Conservation (phyloP, 2,113 vertebrate species). For the Gymnocephalus cernua region DNA sequence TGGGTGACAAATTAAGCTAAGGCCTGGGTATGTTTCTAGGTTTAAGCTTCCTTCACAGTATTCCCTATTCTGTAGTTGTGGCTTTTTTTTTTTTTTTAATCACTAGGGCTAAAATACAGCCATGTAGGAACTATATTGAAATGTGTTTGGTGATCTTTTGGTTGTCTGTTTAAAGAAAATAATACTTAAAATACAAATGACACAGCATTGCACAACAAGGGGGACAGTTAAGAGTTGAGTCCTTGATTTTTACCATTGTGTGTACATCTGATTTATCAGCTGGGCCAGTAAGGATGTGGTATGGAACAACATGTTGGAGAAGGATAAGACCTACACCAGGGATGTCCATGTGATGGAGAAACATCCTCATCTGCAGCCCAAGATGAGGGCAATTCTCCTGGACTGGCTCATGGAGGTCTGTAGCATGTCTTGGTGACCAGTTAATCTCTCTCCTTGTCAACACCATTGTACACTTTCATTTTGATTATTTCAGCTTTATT, state of each 20-base stretch:
- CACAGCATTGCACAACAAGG: neutral
- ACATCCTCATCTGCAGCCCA: conserved; percentile 94
- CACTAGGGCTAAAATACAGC: neutral
- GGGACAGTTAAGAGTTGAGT: neutral
- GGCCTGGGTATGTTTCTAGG: neutral
- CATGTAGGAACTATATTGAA: neutral
- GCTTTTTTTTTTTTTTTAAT: neutral
- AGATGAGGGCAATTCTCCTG: conserved; percentile 94
- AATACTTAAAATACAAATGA: neutral
- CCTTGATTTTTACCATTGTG: neutral
- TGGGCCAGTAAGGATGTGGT: conserved; percentile 96
- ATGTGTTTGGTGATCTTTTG: neutral
- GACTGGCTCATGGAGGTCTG: conserved; percentile 99
- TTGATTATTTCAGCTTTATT: neutral
- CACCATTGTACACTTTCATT: neutral
- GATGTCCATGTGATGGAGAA: conserved; percentile 90
- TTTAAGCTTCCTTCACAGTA: neutral
- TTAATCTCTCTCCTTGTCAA: neutral
- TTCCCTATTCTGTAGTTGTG: neutral
- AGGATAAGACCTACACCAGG: conserved; percentile 89
- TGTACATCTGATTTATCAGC: conserved; percentile 74
- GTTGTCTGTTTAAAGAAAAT: neutral
- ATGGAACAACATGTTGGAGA: conserved; percentile 94
- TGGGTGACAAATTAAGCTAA: neutral
- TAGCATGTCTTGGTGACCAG: neutral